A percentile compares a stretch with the other conserved stretches of the same genome.
Conservation (phyloP, 1,140 invertebrate genomes). For the Calliphora vicina region DNA sequence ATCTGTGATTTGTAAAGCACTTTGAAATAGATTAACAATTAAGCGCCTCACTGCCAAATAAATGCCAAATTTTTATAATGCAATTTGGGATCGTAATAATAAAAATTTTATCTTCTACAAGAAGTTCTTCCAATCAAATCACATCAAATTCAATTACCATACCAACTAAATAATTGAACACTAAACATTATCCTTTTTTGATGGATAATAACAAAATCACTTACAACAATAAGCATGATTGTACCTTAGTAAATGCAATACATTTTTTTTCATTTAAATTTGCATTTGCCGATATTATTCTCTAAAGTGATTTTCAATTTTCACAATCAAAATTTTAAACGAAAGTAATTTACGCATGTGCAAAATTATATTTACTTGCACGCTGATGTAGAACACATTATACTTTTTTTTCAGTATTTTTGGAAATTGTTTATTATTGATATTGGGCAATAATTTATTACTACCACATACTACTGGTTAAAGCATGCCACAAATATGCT, state of each 20-base stretch:
- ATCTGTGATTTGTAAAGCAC: no score
- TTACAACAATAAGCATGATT: not conserved
- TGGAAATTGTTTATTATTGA: not conserved
- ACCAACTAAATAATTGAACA: no score
- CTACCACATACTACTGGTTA: not conserved
- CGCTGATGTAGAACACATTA: not conserved
- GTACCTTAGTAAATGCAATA: not conserved
- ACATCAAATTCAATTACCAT: no score
- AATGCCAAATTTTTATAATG: no score
- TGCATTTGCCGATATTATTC: not conserved
- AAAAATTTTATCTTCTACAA: no score
- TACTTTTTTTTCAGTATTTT: no score
- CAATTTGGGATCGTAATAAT: no score
- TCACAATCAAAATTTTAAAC: not conserved
- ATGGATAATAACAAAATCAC: no score
- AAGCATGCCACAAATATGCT: not conserved
- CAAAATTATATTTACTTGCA: not conserved
- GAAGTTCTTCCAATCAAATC: no score
- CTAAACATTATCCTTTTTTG: no score
- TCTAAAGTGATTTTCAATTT: not conserved
- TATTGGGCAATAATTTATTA: not conserved
- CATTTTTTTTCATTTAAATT: not conserved
- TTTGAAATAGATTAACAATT: no score
- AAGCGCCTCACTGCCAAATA: no score
- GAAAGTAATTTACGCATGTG: constrained; percentile 9